A percentile compares a stretch with the other conserved stretches of the same genome.
Conservation (phyloP, 92 coral and sea anemone genomes). For the Muricea muricata region DNA sequence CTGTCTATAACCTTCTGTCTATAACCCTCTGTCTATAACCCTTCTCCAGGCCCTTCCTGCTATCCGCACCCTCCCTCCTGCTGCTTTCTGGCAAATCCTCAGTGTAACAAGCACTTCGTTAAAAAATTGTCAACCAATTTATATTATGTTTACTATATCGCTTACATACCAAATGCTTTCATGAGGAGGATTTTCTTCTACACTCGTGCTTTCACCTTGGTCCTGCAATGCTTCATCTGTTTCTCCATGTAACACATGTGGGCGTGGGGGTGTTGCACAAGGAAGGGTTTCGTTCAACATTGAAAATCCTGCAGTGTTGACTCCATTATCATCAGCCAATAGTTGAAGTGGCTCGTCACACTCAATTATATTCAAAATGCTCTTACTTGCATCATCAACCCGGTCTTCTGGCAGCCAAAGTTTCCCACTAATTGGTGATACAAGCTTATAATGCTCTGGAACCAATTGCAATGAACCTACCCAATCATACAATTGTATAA, state of each 20-base stretch:
- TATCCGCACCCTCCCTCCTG: too few species aligned
- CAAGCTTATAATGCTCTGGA: slow-evolving; percentile 37
- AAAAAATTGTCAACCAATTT: too few species aligned
- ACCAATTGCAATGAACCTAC: slow-evolving; percentile 26
- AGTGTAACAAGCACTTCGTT: too few species aligned
- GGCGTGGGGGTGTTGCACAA: neutral
- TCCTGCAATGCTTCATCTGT: neutral
- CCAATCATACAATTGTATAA: slow-evolving; percentile 36
- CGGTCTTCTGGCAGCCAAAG: neutral
- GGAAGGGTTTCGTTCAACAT: too few species aligned
- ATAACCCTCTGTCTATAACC: too few species aligned
- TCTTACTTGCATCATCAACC: neutral
- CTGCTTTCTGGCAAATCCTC: too few species aligned
- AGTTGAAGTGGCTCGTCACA: neutral
- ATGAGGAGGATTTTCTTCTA: too few species aligned
- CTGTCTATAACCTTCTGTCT: too few species aligned
- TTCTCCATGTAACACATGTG: neutral
- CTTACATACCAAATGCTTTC: too few species aligned
- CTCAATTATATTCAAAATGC: neutral
- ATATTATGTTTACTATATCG: too few species aligned
- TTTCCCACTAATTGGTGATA: neutral
- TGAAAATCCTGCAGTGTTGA: neutral
- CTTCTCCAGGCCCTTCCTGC: too few species aligned
- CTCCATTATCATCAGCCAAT: neutral
- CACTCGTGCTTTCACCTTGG: too few species aligned